Conservation (phyloP, 2,113 vertebrate genomes). For the Rhinolophus sinicus region DNA sequence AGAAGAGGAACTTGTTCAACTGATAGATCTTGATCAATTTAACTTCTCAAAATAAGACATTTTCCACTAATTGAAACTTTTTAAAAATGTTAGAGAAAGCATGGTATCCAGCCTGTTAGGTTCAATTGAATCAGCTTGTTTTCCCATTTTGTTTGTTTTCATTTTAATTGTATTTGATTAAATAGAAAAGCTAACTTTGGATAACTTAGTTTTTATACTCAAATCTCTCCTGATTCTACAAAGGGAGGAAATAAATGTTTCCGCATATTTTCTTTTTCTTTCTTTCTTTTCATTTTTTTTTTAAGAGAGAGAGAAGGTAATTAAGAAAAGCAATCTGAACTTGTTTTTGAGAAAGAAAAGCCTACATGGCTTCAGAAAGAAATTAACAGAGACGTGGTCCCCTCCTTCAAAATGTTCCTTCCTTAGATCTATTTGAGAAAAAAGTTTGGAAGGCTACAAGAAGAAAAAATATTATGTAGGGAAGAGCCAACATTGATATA, state of each 20-base stretch:
- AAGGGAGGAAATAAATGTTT: background rate
- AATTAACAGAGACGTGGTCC: background rate
- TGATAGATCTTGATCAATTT: background rate
- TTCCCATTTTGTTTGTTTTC: constrained; percentile 16
- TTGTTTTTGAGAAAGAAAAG: constrained; percentile 21
- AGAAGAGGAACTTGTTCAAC: constrained; percentile 34
- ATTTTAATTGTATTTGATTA: constrained; percentile 31
- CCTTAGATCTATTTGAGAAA: background rate
- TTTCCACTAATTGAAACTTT: background rate
- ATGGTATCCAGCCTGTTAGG: background rate
- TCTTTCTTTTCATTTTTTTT: background rate
- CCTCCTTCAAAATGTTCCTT: background rate
- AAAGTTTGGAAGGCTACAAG: background rate
- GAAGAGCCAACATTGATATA: background rate
- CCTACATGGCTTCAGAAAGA: constrained; percentile 12
- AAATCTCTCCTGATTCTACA: background rate
- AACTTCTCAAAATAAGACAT: background rate
- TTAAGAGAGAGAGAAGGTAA: background rate
- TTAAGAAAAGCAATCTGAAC: constrained; percentile 24
- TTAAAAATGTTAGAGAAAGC: background rate
- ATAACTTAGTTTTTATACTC: background rate
- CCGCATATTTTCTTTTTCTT: background rate
- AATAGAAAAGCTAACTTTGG: background rate
- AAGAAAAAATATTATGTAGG: background rate
- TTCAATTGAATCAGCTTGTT: background rate